phyloP scores from a whole-genome alignment of 2,888 invertebrate genomes.

The Cryptops parisi region DNA sequence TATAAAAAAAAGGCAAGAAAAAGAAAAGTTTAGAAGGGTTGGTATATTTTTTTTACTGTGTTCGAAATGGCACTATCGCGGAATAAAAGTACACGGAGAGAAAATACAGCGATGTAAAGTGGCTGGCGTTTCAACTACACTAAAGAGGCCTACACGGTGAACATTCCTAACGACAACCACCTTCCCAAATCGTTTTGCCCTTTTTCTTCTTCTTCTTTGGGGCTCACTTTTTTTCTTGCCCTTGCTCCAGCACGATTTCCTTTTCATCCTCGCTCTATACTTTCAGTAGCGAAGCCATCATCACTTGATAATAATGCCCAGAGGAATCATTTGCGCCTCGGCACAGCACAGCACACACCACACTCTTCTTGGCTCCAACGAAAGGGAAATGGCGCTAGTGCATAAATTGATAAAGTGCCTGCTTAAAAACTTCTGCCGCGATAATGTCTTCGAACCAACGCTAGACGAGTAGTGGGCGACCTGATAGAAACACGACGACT shows the following conservation, averaged over 20 bases:
- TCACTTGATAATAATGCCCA: not conserved
- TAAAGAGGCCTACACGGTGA: no score
- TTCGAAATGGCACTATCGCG: no score
- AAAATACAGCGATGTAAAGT: no score
- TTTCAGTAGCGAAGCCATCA: not conserved
- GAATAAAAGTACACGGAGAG: no score
- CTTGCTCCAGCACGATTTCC: no score
- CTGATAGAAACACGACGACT: not conserved
- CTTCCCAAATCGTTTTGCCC: not conserved
- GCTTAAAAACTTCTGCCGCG: not conserved
- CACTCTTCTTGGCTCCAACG: not conserved
- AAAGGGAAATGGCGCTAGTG: not conserved
- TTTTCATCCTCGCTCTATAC: not conserved
- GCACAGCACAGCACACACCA: not conserved
- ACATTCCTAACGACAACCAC: no score
- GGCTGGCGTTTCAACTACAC: no score
- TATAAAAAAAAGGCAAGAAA: no score
- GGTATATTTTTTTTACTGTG: no score
- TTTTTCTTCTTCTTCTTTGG: not conserved
- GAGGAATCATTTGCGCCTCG: not conserved
- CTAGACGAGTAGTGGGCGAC: not conserved
- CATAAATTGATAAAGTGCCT: not conserved
- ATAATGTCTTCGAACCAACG: not conserved
- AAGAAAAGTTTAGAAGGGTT: no score
- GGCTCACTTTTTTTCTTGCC: not conserved